Evolutionary conservation across 2,888 invertebrate species (phyloP), one percentile per base, ranked within the genome.

Genomic region (Lithophane leautieri): DNA sequence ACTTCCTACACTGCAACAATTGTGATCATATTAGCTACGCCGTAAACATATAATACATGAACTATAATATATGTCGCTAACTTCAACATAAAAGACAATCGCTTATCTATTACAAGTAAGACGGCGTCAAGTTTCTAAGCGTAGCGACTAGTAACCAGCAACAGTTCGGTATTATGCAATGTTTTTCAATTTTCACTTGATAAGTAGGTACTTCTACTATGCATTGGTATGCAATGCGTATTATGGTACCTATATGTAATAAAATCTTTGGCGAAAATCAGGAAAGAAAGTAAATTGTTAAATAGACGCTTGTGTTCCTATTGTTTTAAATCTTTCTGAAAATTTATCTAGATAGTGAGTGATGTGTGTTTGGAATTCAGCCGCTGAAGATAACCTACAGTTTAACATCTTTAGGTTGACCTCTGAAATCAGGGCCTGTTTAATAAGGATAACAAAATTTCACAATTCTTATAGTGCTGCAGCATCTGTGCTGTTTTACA

Each of bases 141-240:
- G 12, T n/a, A 47, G 76, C 54, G 47, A 16, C 52, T 56, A 8
- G 25, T 16, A 34, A 61, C 22, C 12, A 28, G 11, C n/a, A 44
- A 52, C n/a, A 60, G 22, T 44, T 44, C 12, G 6, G 2, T 76
- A 44, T 77, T 63, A 69, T 52, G 63, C 52, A 58, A 77, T 25
- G 11, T 25, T 65, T 12, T 65, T 58, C 11, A 25, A 61, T 54
- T 76, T 77, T 63, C 56, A 52, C 50, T 78, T 44, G 34, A 58
- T 34, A 73, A 62, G 22, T 34, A 73, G 54, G 22, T 73, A 52
- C 22, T 60, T 76, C 22, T 14, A n/a, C 22, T 34, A 44, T 22
- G 60, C 62, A 66, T 65, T 50, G 16, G 76, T 58, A 65, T 28
- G 22, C 28, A 25, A 63, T 73, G n/a, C 28, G 14, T 56, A 47